These are phyloP conservation scores for Manduca sexta DNA, from an alignment of 1,140 invertebrate species.

Conservation along the genomic window DNA sequence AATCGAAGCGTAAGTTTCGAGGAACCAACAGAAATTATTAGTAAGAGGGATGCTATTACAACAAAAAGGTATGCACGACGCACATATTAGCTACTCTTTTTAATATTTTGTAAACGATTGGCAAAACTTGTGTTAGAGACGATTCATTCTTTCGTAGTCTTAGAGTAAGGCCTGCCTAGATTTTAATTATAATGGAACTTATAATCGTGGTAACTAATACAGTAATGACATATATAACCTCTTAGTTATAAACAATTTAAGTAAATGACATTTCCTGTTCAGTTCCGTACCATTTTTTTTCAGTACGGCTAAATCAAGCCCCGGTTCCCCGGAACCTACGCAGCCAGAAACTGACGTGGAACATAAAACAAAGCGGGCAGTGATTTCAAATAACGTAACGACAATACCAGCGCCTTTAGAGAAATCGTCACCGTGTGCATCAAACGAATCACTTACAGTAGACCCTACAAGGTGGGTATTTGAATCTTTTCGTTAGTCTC, in stretches of 20 bases:
- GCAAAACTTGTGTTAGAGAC: no score
- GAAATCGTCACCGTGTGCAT: constrained; percentile 83
- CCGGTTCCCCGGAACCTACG: constrained; percentile 69
- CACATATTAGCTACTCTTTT: neutral
- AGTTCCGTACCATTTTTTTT: constrained; percentile 14
- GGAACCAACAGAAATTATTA: constrained; percentile 66
- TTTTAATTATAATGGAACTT: no score
- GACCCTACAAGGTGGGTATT: constrained; percentile 75
- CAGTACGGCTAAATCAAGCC: constrained; percentile 71
- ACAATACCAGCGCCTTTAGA: constrained; percentile 54
- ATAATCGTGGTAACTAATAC: no score
- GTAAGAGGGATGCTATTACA: constrained; percentile 43
- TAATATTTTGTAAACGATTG: no score
- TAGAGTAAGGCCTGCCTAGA: no score
- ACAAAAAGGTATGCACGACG: constrained; percentile 42
- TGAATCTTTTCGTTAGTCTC: neutral
- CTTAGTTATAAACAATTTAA: no score
- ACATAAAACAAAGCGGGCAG: constrained; percentile 41
- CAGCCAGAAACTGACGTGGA: constrained; percentile 28
- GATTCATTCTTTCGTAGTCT: no score
- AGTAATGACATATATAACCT: no score
- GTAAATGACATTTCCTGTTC: no score
- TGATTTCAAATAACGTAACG: constrained; percentile 43
- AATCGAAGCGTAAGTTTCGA: constrained; percentile 82
- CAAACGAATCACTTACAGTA: constrained; percentile 85